Conservation (phyloP, 1,140 invertebrate species). For the Drosophila kurseongensis region DNA sequence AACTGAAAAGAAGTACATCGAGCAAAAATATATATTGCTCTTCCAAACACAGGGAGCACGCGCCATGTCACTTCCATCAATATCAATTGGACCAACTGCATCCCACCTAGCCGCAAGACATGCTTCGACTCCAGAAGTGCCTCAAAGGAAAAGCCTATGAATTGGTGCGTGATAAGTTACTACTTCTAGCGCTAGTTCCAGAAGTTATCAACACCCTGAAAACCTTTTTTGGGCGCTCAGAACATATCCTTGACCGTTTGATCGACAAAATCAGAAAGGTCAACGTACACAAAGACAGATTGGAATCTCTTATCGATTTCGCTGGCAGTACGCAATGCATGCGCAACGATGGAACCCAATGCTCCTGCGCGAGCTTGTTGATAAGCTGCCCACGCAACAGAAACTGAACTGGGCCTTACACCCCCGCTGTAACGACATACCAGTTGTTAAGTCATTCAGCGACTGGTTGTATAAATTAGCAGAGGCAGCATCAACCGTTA, state of each 20-base stretch:
- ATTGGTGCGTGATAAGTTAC: not conserved
- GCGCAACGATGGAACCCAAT: not conserved
- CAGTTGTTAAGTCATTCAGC: not conserved
- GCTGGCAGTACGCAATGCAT: too few relatives aligned
- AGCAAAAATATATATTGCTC: too few relatives aligned
- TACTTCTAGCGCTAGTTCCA: not conserved
- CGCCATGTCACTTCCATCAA: not conserved
- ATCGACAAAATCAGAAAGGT: not conserved
- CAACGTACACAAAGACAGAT: not conserved
- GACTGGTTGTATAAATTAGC: not conserved
- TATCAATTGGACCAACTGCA: not conserved
- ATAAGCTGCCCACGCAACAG: not conserved
- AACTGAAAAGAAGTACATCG: too few relatives aligned
- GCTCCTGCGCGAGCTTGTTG: not conserved
- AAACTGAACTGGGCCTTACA: not conserved
- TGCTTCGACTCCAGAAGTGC: conserved; percentile 8
- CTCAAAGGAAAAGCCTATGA: not conserved
- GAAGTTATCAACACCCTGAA: not conserved
- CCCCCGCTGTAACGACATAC: not conserved
- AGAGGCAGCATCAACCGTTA: not conserved
- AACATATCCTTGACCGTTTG: not conserved
- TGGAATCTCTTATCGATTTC: too few relatives aligned
- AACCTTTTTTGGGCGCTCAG: not conserved
- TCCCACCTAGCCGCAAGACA: conserved; percentile 1
- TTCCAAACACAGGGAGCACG: not conserved